Conservation (phyloP, 2,113 vertebrate species). For the Epinephelus cyanopodus region DNA sequence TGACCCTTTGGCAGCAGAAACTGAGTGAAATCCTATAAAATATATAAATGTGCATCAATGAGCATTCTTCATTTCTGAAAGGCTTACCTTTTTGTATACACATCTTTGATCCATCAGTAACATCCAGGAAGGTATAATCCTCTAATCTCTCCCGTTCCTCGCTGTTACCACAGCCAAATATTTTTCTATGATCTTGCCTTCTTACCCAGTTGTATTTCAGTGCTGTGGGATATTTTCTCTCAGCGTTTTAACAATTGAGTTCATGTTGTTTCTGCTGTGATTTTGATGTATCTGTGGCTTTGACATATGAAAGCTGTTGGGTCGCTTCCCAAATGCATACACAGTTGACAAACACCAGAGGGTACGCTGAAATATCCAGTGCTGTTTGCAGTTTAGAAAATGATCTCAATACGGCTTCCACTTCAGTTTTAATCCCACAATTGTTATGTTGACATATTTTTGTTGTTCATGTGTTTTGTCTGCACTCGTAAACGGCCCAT, state of each 20-base stretch:
- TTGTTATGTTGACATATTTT: slow-evolving; percentile 41
- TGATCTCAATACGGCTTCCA: slow-evolving; percentile 28
- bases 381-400: slow-evolving; percentile 35
- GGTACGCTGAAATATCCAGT: neutral
- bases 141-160: slow-evolving; percentile 59
- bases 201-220: slow-evolving; percentile 43
- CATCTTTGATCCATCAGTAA: slow-evolving; percentile 64
- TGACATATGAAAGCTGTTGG: slow-evolving; percentile 55
- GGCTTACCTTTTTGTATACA: slow-evolving; percentile 48
- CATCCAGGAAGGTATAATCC: slow-evolving; percentile 66
- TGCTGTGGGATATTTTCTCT: slow-evolving; percentile 30
- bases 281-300: slow-evolving; percentile 52
- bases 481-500: neutral
- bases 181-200: slow-evolving; percentile 51
- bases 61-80: slow-evolving; percentile 30
- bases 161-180: slow-evolving; percentile 54
- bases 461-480: slow-evolving; percentile 15
- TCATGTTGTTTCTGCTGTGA: slow-evolving; percentile 40
- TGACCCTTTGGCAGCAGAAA: slow-evolving; percentile 11
- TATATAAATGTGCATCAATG: slow-evolving; percentile 24
- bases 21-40: slow-evolving; percentile 33
- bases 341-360: slow-evolving; percentile 53
- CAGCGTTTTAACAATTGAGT: slow-evolving; percentile 46
- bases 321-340: slow-evolving; percentile 34
- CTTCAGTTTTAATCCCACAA: slow-evolving; percentile 48